Evolutionary conservation across 2,888 invertebrate genomes (phyloP).

Genomic region (Agonopterix subpropinquella): DNA sequence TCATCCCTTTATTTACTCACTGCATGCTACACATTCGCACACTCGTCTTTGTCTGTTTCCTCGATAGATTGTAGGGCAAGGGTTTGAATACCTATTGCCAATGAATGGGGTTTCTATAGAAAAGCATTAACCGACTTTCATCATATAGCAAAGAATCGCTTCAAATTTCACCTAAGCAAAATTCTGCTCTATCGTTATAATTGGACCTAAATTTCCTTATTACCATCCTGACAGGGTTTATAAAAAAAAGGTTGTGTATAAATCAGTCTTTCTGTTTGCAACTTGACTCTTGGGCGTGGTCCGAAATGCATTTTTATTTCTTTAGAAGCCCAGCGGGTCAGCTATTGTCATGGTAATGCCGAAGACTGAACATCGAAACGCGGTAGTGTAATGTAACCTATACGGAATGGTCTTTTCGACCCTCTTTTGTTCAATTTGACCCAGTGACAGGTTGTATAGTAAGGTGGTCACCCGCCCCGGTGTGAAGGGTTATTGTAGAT

Average conservation of each 20-base stretch:
- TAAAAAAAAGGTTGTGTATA: too few species aligned
- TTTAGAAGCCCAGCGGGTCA: constrained; percentile 42
- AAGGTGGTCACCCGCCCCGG: constrained; percentile 27
- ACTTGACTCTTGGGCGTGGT: constrained; percentile 28
- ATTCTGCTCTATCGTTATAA: too few species aligned
- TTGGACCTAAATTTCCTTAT: too few species aligned
- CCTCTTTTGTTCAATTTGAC: constrained; percentile 48
- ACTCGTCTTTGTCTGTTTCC: constrained; percentile 48
- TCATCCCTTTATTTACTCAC: constrained; percentile 71
- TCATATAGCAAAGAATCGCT: constrained; percentile 26
- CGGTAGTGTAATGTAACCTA: constrained; percentile 46
- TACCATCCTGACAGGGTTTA: too few species aligned
- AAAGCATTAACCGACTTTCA: constrained; percentile 26
- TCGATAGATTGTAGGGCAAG: constrained; percentile 35
- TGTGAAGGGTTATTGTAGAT: constrained; percentile 12
- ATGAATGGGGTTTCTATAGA: constrained; percentile 26
- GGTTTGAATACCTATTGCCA: constrained; percentile 25
- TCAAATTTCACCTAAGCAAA: too few species aligned
- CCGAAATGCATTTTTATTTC: constrained; percentile 34
- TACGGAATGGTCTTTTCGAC: constrained; percentile 27
- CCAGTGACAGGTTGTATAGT: constrained; percentile 53
- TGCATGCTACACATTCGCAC: constrained; percentile 66
- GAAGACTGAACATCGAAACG: constrained; percentile 33
- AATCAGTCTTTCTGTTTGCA: too few species aligned
- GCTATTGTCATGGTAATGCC: constrained; percentile 52